These are phyloP conservation scores for Bos taurus DNA, from an alignment of 2,113 vertebrate genomes.

Conservation along the genomic window DNA sequence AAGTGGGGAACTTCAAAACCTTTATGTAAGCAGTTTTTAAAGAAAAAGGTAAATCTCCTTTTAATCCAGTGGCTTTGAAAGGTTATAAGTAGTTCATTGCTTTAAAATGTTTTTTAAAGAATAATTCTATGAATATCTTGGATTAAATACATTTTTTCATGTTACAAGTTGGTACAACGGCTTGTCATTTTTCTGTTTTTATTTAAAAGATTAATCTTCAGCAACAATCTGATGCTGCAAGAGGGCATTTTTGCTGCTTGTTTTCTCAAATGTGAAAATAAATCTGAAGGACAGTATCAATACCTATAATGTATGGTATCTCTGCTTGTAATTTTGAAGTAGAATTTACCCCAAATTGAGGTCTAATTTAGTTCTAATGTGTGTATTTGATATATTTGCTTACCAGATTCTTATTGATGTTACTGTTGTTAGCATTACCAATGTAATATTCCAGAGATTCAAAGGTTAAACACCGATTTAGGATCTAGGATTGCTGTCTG, in stretches of 20 bases:
- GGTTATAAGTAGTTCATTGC: neutral
- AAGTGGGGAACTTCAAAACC: slow-evolving; percentile 40
- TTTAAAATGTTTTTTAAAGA: neutral
- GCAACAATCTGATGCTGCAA: neutral
- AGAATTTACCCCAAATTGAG: neutral
- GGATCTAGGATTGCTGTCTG: neutral
- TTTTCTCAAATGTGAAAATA: slow-evolving; percentile 18
- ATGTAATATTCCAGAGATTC: neutral
- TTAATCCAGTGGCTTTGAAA: slow-evolving; percentile 47
- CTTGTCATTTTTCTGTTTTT: neutral
- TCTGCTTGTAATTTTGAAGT: neutral
- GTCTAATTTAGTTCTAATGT: neutral
- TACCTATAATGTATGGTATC: neutral
- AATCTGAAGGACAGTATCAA: neutral
- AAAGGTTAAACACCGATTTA: neutral
- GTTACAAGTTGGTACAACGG: slow-evolving; percentile 21
- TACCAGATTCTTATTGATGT: neutral
- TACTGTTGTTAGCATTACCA: neutral
- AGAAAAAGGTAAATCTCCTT: slow-evolving; percentile 39
- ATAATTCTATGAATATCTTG: neutral
- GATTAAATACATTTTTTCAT: slow-evolving; percentile 45
- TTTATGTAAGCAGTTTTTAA: slow-evolving; percentile 38
- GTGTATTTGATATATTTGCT: neutral
- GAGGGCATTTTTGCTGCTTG: neutral
- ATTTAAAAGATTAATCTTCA: neutral